Conservation (phyloP, 1,140 invertebrate genomes). For the Rhopalosiphum maidis region DNA sequence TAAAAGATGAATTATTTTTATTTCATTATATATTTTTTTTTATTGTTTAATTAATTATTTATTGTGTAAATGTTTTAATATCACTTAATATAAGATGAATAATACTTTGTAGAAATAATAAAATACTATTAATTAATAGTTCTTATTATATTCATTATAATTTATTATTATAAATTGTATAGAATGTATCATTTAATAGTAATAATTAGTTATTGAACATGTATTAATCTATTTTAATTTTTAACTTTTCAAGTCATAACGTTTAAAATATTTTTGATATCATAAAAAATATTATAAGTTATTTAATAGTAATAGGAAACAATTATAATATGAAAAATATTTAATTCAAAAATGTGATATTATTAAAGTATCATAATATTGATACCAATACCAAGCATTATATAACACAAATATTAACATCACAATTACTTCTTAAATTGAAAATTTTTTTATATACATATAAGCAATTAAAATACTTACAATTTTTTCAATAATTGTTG, state of each 20-base stretch:
- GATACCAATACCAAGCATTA: background rate
- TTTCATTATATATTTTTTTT: background rate
- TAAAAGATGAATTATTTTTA: background rate
- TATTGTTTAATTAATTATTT: background rate
- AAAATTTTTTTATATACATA: background rate
- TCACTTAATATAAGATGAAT: background rate
- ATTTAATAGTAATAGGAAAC: no score
- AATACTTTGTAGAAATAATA: background rate
- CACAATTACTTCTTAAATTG: background rate
- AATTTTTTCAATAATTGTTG: background rate
- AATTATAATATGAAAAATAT: no score
- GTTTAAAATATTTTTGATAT: background rate
- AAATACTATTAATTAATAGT: background rate
- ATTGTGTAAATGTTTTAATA: background rate
- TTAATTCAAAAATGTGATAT: no score
- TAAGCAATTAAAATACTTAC: background rate
- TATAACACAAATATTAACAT: background rate
- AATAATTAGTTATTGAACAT: background rate
- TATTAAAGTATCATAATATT: no score
- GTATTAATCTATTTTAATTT: background rate
- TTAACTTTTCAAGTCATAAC: background rate
- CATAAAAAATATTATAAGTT: no score
- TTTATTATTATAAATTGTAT: background rate
- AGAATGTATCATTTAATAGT: background rate
- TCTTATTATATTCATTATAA: no score